These are phyloP conservation scores for Elachura formosa DNA, from an alignment of 2,113 vertebrate species.

Conservation along the genomic window DNA sequence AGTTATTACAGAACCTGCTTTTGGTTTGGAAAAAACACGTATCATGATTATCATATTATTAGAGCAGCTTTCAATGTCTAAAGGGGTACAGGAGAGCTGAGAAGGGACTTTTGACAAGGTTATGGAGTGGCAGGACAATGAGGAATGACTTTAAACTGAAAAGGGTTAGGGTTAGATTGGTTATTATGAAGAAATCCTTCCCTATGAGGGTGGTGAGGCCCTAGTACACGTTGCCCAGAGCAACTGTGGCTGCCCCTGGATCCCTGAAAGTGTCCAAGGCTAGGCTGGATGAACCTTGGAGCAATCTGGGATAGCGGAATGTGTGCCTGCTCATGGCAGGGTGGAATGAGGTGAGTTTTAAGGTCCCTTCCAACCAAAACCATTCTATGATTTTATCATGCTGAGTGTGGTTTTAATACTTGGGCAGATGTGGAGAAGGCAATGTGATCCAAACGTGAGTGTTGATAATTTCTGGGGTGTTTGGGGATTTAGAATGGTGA, in stretches of 20 bases:
- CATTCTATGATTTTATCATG: neutral
- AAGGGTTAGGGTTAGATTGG: neutral
- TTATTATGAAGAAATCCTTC: neutral
- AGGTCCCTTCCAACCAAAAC: neutral
- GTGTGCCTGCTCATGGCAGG: neutral
- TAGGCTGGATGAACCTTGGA: fast-evolving
- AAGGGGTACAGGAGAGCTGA: neutral
- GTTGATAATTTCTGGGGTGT: neutral
- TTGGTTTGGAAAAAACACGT: neutral
- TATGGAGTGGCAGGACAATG: neutral
- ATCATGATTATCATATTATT: neutral
- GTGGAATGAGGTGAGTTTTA: neutral
- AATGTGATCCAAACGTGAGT: neutral
- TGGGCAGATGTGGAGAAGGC: neutral
- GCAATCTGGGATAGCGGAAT: fast-evolving
- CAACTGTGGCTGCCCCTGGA: neutral
- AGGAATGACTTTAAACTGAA: neutral
- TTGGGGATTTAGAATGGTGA: neutral
- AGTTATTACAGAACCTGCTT: neutral
- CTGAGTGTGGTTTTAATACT: neutral
- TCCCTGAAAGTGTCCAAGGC: neutral
- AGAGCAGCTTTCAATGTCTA: neutral
- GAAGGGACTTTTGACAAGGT: neutral
- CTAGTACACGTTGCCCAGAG: neutral
- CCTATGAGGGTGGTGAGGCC: neutral